Base-by-base conservation (phyloP, 2,113 vertebrate genomes). In the Clinocottus analis region DNA sequence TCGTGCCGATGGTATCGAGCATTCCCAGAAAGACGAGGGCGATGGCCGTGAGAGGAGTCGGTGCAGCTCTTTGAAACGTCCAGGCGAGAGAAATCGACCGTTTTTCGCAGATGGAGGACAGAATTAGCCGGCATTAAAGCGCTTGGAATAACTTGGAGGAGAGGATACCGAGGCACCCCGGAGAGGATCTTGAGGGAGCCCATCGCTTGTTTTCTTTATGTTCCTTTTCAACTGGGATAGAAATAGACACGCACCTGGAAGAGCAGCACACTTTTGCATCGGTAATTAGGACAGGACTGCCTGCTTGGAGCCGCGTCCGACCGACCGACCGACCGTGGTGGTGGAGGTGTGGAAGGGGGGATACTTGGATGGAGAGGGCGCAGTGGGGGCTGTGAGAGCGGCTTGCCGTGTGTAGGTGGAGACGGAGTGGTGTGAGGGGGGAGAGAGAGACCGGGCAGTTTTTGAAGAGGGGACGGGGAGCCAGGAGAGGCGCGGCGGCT, bases 401-500 rank as follows among this genome's bases (percentile, higher is more conserved):
- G 82, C 79, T 86, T 29, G 81, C 73, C 58, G 77, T 79, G 87
- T 90, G 89, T 84, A 87, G 82, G 85, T 82, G 78, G 49, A 12
- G 7, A 85, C 79, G 86, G 87, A 64, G 86, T 88, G 49, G 7
- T n/a, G n/a, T 17, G 14, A 21, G 19, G 61, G 79, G 89, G 56
- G 86, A 5, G 25, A 4, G 7, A 16, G 85, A 76, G 87, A 89
- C 85, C 87, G 87, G 86, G 90, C 79, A 87, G 91, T 88, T 87
- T 84, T 88, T 87, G 84, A 85, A 89, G 86, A 89, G 87, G 87
- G 92, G 79, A 87, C 87, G 79, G 92, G 87, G 91, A 90, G 91
- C 87, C 92, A 91, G 91, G 91, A 86, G 91, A 87, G 90, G 91
- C 84, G 83, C 86, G 91, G 89, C 92, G 94, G 93, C 93, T 94